Conservation (phyloP, 2,113 vertebrate genomes). For the Ploceus nigricollis region DNA sequence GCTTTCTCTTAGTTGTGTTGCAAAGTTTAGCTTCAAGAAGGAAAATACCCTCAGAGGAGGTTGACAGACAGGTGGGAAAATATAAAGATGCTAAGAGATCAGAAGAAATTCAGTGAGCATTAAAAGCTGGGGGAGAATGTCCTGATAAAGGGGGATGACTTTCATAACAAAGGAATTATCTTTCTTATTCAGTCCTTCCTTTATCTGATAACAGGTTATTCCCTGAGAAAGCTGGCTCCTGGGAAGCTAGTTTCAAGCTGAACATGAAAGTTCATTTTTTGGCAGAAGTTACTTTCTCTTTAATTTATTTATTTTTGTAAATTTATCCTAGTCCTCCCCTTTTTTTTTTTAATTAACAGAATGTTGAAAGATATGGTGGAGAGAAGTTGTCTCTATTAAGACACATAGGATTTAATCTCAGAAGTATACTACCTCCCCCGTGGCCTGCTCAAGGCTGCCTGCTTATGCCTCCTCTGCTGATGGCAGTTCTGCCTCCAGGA, state of each 20-base stretch:
- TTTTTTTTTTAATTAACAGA: conserved; percentile 30
- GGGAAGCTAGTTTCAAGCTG: conserved; percentile 21
- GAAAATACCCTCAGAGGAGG: conserved; percentile 49
- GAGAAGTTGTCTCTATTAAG: neutral
- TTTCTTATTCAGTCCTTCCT: conserved; percentile 40
- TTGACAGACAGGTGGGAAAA: conserved; percentile 50
- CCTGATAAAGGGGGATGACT: neutral
- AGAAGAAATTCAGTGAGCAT: neutral
- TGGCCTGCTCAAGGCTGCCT: neutral
- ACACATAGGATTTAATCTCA: conserved; percentile 19
- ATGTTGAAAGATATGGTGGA: conserved; percentile 13
- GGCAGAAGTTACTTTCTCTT: conserved; percentile 43
- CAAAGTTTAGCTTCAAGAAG: conserved; percentile 52
- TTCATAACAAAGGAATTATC: conserved; percentile 27
- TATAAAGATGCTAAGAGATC: conserved; percentile 11
- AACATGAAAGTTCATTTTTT: conserved; percentile 48
- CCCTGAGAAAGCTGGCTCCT: conserved; percentile 27
- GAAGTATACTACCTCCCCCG: neutral
- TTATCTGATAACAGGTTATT: conserved; percentile 47
- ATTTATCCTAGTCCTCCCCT: neutral
- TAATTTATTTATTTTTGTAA: conserved; percentile 34
- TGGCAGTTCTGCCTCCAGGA: neutral
- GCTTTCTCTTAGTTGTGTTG: conserved; percentile 56
- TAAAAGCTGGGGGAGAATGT: neutral
- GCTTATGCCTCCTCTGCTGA: neutral